A percentile compares a stretch with the other conserved stretches of the same genome.
These are phyloP conservation scores for Julus scanicus DNA, from an alignment of 2,888 invertebrate species.

Conservation along the genomic window DNA sequence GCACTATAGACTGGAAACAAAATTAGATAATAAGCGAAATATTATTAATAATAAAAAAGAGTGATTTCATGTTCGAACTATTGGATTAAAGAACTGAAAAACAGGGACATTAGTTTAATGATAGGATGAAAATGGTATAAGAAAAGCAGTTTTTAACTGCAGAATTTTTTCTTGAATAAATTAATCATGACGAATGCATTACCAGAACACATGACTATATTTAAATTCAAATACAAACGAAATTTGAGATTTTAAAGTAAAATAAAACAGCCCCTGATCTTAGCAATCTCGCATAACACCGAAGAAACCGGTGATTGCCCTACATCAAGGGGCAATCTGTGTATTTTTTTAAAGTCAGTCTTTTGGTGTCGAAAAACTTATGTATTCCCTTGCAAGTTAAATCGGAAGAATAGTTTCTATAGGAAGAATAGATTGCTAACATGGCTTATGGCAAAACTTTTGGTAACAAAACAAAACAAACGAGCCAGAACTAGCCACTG, in stretches of 20 bases:
- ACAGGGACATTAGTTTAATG: not conserved
- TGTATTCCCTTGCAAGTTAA: too few species aligned
- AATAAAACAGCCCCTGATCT: not conserved
- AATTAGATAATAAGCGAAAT: not conserved
- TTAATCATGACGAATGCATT: too few species aligned
- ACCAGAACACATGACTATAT: not conserved
- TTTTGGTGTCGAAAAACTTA: too few species aligned
- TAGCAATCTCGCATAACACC: not conserved
- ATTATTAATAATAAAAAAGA: not conserved
- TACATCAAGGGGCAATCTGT: not conserved
- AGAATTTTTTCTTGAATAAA: too few species aligned
- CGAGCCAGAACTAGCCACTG: slow-evolving; percentile 4
- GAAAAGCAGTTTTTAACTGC: too few species aligned
- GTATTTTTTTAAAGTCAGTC: too few species aligned
- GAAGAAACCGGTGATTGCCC: not conserved
- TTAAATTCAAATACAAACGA: not conserved
- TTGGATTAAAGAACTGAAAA: not conserved
- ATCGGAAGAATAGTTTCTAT: too few species aligned
- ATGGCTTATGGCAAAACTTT: not conserved
- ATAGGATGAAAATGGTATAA: too few species aligned
- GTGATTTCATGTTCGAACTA: not conserved
- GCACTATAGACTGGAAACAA: not conserved
- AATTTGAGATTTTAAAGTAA: not conserved
- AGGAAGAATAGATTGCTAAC: too few species aligned
- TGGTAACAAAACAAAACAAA: not conserved